Evolutionary conservation across 2,888 invertebrate species (phyloP), one percentile per base, ranked within the genome.

Genomic region (Drosophila meridiana): DNA sequence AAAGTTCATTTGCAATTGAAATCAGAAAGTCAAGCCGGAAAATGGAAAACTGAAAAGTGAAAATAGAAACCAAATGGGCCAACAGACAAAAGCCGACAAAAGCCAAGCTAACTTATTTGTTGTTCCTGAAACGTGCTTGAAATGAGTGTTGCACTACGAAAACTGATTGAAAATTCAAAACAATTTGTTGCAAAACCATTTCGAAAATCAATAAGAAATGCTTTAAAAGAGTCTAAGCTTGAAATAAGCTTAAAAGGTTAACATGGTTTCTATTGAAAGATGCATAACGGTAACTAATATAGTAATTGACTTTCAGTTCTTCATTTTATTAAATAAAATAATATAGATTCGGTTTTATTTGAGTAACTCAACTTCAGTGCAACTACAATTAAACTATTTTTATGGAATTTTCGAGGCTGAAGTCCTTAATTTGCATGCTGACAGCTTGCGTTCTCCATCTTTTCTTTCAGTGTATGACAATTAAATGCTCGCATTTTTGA

Each of bases 1-100:
- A 56, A 83, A 81, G 74, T 78, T 78, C 71, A 80, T 84, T 84
- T 89, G 79, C 87, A 89, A 87, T 83, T 87, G 82, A 81, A 85
- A 87, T 87, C 73, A 76, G 57, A 45, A 73, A 76, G 66, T 71
- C 82, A 70, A 67, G 63, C 68, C 56, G 63, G 36, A 84, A 87
- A 83, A 69, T 73, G 53, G 32, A 32, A 36, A 40, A 47, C 1
- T 8, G 26, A n/a, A 63, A 43, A 36, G 30, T 34, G 30, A 52
- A 45, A 38, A 47, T 53, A 42, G 72, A 58, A 56, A 34, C 28
- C 58, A 64, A 65, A 69, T 64, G 20, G 26, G 55, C 57, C 40
- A 42, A n/a, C 56, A 67, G 55, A 53, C 61, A 59, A 70, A 52
- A 34, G 34, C 30, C 30, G 30, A 9, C 48, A 48, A 30, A 48